Percentiles rank a stretch among this genome's conserved stretches.
Evolutionary conservation across 2,888 invertebrate species (phyloP).

Genomic region (Petrophora chlorosata): DNA sequence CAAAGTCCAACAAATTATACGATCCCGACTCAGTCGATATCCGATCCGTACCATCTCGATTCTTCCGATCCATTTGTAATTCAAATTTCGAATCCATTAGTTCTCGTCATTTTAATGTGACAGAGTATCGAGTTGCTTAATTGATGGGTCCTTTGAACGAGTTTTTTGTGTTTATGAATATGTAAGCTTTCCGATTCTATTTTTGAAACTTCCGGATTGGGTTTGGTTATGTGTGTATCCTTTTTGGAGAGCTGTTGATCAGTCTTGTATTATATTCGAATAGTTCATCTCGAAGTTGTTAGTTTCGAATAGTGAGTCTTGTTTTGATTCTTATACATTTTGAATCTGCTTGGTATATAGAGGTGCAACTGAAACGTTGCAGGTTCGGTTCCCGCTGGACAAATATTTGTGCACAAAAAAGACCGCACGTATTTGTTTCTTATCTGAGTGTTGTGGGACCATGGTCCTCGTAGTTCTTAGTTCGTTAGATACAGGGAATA

Average conservation of each 20-base stretch:
- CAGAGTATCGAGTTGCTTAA: constrained; percentile 83
- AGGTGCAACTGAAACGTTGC: too few species aligned
- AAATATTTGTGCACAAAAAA: too few species aligned
- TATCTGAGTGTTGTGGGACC: too few species aligned
- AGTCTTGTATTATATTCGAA: background rate
- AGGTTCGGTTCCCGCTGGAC: too few species aligned
- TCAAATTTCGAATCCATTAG: constrained; percentile 83
- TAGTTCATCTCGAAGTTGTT: too few species aligned
- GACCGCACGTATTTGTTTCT: too few species aligned
- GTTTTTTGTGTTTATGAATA: constrained; percentile 48
- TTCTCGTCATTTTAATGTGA: constrained; percentile 83
- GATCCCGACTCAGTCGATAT: constrained; percentile 11
- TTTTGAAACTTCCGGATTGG: constrained; percentile 37
- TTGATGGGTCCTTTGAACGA: constrained; percentile 69
- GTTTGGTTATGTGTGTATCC: background rate
- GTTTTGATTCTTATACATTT: too few species aligned
- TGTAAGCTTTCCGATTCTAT: constrained; percentile 33
- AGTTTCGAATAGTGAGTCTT: too few species aligned
- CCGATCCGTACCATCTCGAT: constrained; percentile 48
- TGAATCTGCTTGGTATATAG: too few species aligned
- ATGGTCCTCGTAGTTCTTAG: too few species aligned
- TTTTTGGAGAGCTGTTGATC: background rate
- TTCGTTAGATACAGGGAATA: too few species aligned
- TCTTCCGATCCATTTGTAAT: constrained; percentile 78
- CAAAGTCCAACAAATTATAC: background rate